These are phyloP conservation scores for Dugesia japonica DNA, from an alignment of 2,888 invertebrate genomes.

Conservation along the genomic window DNA sequence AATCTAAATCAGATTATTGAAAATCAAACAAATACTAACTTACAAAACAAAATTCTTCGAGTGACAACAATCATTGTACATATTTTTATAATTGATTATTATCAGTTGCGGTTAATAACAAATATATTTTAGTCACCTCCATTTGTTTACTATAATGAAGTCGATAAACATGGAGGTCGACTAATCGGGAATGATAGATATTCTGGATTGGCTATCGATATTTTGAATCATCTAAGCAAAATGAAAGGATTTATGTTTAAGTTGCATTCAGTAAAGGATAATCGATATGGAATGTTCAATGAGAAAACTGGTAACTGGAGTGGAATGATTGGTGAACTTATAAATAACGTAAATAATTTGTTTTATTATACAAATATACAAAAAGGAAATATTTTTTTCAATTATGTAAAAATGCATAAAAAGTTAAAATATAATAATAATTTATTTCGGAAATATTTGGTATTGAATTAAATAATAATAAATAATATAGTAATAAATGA, in stretches of 20 bases:
- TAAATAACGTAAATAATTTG: slow-evolving; percentile 29
- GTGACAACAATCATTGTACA: slow-evolving; percentile 27
- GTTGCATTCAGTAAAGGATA: slow-evolving; percentile 42
- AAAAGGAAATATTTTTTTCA: no score
- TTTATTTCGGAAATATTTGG: no score
- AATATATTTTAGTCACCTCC: slow-evolving; percentile 28
- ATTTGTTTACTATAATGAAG: slow-evolving; percentile 31
- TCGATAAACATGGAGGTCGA: slow-evolving; percentile 34
- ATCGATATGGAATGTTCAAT: slow-evolving; percentile 41
- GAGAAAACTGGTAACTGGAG: slow-evolving; percentile 38
- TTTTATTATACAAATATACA: no score
- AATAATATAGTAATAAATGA: no score
- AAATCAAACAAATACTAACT: background rate
- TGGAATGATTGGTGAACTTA: slow-evolving; percentile 47
- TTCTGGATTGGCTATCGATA: slow-evolving; percentile 41
- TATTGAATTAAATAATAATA: no score
- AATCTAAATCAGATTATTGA: no score
- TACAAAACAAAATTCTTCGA: slow-evolving; percentile 24
- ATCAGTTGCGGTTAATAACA: no score
- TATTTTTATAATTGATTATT: no score
- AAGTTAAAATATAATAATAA: no score
- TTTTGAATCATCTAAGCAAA: slow-evolving; percentile 39
- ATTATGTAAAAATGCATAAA: no score
- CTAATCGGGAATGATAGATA: slow-evolving; percentile 37
- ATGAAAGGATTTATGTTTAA: slow-evolving; percentile 40